Percentiles rank a stretch among this genome's conserved stretches.
Evolutionary conservation across 2,888 invertebrate species (phyloP).

Genomic region (Sthenelais limicola): DNA sequence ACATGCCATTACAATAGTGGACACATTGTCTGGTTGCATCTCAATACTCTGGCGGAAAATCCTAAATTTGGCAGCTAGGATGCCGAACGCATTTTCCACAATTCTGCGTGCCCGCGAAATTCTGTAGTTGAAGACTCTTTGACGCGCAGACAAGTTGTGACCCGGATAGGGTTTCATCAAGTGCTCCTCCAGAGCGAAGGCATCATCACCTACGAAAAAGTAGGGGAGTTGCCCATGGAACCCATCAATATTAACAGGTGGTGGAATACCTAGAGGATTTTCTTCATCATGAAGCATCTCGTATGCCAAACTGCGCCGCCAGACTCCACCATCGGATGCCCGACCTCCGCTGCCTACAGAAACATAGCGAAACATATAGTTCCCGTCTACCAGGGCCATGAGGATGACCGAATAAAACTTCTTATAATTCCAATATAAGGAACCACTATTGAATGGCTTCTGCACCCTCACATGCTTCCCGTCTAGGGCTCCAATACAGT

Average conservation of each 20-base stretch:
- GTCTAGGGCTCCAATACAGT: slow-evolving; percentile 12
- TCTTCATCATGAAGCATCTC: neutral
- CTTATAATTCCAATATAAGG: slow-evolving; percentile 24
- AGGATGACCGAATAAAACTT: slow-evolving; percentile 9
- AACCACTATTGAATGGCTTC: neutral
- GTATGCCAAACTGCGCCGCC: neutral
- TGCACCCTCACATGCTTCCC: slow-evolving; percentile 9
- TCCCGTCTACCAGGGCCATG: slow-evolving; percentile 15
- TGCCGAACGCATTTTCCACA: slow-evolving; percentile 41
- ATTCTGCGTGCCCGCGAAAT: slow-evolving; percentile 10
- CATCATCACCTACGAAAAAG: slow-evolving; percentile 44
- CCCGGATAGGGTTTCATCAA: slow-evolving; percentile 38
- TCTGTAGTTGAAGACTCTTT: slow-evolving; percentile 40
- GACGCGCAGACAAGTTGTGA: neutral
- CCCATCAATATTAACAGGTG: slow-evolving; percentile 1
- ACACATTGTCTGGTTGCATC: neutral
- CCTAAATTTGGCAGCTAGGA: slow-evolving; percentile 29
- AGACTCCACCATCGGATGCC: neutral
- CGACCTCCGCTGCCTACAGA: neutral
- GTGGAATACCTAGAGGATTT: neutral
- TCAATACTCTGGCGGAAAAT: neutral
- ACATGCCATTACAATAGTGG: neutral
- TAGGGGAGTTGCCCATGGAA: slow-evolving; percentile 41
- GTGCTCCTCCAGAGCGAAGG: slow-evolving; percentile 30
- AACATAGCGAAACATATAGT: slow-evolving; percentile 9